phyloP scores from a whole-genome alignment of 2,113 vertebrate genomes.

The Spilogale gracilis region DNA sequence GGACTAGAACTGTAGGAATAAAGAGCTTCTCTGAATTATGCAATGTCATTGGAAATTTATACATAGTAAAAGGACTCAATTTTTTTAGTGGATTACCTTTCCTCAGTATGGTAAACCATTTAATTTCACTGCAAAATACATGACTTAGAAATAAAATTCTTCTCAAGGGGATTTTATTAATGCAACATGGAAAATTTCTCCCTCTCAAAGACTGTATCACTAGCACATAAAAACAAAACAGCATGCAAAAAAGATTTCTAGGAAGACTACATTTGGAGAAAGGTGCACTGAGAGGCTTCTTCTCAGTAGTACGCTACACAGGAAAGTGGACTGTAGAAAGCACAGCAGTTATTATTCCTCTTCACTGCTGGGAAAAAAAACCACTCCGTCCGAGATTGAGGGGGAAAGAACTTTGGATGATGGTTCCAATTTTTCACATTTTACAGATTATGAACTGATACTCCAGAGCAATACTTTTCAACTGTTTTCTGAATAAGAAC shows the following conservation, averaged over 20 bases:
- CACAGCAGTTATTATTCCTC: not conserved
- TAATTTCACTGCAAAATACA: not conserved
- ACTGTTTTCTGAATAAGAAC: not conserved
- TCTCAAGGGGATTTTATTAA: conserved; percentile 40
- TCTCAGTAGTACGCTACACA: not conserved
- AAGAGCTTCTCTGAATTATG: not conserved
- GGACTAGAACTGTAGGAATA: not conserved
- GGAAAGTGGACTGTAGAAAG: not conserved
- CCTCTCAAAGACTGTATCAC: conserved; percentile 2
- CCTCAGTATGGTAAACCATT: conserved; percentile 15
- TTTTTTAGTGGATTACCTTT: not conserved
- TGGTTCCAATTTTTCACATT: not conserved
- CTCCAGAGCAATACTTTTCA: not conserved
- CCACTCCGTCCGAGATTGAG: not conserved
- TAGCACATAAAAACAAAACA: conserved; percentile 16
- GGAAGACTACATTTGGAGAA: not conserved
- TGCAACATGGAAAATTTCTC: conserved; percentile 13
- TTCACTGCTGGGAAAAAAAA: not conserved
- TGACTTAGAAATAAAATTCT: conserved; percentile 52
- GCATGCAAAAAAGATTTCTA: not conserved
- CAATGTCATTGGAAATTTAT: not conserved
- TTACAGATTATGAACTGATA: not conserved
- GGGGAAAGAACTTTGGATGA: not conserved
- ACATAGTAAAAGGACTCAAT: conserved; percentile 14
- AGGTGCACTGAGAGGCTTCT: not conserved